Conservation (phyloP, 2,888 invertebrate genomes). For the Steinernema scapterisci region DNA sequence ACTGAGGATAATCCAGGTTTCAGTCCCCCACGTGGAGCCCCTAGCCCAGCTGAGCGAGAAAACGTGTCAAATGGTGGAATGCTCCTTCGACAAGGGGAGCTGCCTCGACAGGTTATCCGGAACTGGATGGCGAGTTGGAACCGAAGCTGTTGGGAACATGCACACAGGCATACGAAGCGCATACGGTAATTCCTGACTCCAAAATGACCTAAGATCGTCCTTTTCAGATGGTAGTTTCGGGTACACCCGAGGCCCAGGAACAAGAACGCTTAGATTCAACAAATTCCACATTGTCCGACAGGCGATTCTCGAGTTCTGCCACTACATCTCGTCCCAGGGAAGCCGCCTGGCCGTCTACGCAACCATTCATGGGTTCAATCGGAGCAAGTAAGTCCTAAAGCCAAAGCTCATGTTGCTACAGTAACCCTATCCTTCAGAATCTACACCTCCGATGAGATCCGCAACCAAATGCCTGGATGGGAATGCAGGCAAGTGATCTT, state of each 20-base stretch:
- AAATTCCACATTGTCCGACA: slow-evolving; percentile 47
- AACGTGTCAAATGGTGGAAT: slow-evolving; percentile 47
- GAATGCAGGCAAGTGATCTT: slow-evolving; percentile 46
- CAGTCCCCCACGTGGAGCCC: slow-evolving; percentile 52
- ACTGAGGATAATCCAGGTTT: slow-evolving; percentile 16
- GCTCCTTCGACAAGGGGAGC: slow-evolving; percentile 48
- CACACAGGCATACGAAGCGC: slow-evolving; percentile 43
- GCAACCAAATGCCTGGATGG: slow-evolving; percentile 41
- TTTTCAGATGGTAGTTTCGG: slow-evolving; percentile 52
- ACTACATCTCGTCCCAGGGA: slow-evolving; percentile 43
- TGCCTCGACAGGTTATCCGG: slow-evolving; percentile 37
- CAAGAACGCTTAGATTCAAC: slow-evolving; percentile 41
- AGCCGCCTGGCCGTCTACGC: slow-evolving; percentile 41
- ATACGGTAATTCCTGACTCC: slow-evolving; percentile 34
- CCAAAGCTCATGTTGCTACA: background rate
- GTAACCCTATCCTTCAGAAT: slow-evolving; percentile 26
- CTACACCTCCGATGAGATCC: slow-evolving; percentile 33
- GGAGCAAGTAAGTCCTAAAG: slow-evolving; percentile 33
- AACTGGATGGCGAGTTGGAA: slow-evolving; percentile 36
- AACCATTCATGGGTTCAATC: slow-evolving; percentile 22
- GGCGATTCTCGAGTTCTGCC: slow-evolving; percentile 55
- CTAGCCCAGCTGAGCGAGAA: slow-evolving; percentile 41
- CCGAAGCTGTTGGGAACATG: slow-evolving; percentile 39
- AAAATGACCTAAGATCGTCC: too few species aligned
- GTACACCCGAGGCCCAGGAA: slow-evolving; percentile 51